Conservation (phyloP, 2,888 invertebrate species). For the Caenorhabditis doughertyi region DNA sequence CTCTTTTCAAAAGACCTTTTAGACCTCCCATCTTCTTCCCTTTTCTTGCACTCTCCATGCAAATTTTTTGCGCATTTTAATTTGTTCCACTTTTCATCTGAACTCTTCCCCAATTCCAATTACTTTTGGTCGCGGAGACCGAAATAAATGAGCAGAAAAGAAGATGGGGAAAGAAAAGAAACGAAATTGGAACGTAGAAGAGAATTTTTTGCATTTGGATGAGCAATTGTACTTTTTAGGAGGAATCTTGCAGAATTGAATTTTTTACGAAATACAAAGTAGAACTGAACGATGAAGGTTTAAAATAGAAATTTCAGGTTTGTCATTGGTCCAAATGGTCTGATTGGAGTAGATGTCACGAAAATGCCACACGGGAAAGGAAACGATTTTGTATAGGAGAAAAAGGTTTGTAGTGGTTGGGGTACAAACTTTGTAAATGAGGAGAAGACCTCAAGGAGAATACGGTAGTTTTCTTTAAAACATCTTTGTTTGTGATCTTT, state of each 20-base stretch:
- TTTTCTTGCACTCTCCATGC: constrained; percentile 6
- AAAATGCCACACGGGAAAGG: constrained; percentile 65
- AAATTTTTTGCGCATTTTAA: constrained; percentile 28
- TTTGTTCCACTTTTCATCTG: background rate
- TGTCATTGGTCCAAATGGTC: constrained; percentile 76
- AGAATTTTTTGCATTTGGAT: constrained; percentile 32
- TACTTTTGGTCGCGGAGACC: background rate
- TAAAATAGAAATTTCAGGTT: constrained; percentile 51
- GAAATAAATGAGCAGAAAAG: constrained; percentile 2
- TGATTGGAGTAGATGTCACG: constrained; percentile 71
- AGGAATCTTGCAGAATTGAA: background rate
- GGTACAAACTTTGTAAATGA: no score
- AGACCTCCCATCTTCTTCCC: constrained; percentile 2
- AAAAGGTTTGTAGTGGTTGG: constrained; percentile 68
- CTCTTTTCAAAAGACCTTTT: background rate
- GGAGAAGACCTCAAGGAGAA: no score
- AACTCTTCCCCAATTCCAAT: constrained; percentile 17
- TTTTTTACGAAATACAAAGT: background rate
- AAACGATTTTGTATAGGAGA: constrained; percentile 74
- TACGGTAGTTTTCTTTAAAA: no score
- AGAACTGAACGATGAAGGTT: no score
- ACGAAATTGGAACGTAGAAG: background rate
- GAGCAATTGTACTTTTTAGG: constrained; percentile 15
- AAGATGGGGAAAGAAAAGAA: background rate
- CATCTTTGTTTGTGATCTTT: no score